Conservation (phyloP, 1,140 invertebrate genomes). For the Hetaerina americana region DNA sequence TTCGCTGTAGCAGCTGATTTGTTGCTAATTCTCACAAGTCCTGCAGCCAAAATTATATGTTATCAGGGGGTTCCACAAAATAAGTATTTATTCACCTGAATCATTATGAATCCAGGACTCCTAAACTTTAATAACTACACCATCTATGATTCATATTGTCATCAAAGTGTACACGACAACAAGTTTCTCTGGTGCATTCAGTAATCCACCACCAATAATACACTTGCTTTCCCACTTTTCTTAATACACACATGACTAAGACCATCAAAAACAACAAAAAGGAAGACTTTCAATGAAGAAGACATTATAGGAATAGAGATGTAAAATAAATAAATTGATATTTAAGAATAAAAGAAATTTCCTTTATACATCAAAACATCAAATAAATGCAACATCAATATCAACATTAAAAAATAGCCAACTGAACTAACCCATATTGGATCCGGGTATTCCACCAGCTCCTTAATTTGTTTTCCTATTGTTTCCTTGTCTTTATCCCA, state of each 20-base stretch:
- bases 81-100: background rate
- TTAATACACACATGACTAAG: too few species aligned
- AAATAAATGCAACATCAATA: too few species aligned
- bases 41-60: background rate
- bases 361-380: too few species aligned
- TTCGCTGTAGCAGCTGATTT: background rate
- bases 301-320: too few species aligned
- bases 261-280: too few species aligned
- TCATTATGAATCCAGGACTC: background rate
- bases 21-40: background rate
- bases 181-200: background rate
- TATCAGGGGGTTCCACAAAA: background rate
- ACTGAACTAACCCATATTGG: constrained; percentile 65
- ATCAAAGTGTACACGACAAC: too few species aligned
- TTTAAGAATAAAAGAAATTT: too few species aligned
- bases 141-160: too few species aligned
- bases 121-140: background rate
- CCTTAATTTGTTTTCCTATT: constrained; percentile 63
- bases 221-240: background rate
- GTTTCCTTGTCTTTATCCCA: constrained; percentile 80
- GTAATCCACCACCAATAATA: background rate
- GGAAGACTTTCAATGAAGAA: too few species aligned
- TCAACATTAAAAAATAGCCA: background rate
- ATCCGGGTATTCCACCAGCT: constrained; percentile 75
- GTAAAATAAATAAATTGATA: too few species aligned